Evolutionary conservation across 2,888 invertebrate species (phyloP).

Genomic region (Phragmatobia fuliginosa): DNA sequence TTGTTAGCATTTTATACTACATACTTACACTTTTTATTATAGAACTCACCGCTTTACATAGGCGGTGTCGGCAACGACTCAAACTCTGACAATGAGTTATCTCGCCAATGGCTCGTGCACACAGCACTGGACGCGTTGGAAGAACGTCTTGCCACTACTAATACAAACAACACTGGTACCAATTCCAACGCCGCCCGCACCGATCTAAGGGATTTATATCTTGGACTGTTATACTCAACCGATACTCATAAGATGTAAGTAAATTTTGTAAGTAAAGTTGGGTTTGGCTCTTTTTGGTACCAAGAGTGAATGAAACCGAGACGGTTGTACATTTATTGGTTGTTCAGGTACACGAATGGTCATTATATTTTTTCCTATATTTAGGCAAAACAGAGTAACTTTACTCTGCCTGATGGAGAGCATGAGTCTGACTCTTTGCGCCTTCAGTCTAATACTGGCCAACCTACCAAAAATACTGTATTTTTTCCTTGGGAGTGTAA

Average conservation of each 20-base stretch:
- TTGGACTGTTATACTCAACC: slow-evolving; percentile 96
- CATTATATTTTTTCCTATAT: too few species aligned
- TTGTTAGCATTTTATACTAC: background rate
- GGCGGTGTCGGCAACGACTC: slow-evolving; percentile 83
- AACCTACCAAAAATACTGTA: too few species aligned
- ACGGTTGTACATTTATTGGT: too few species aligned
- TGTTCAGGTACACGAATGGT: too few species aligned
- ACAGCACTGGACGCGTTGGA: slow-evolving; percentile 96
- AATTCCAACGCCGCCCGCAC: slow-evolving; percentile 87
- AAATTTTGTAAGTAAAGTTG: too few species aligned
- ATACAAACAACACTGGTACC: slow-evolving; percentile 76
- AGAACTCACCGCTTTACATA: slow-evolving; percentile 97
- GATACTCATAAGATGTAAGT: slow-evolving; percentile 98
- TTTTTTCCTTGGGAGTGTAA: too few species aligned
- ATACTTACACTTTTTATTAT: background rate
- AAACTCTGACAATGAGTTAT: slow-evolving; percentile 93
- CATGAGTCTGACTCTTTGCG: too few species aligned
- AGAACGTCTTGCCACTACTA: slow-evolving; percentile 89
- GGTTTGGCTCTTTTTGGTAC: too few species aligned
- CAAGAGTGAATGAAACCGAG: too few species aligned
- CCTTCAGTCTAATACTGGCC: too few species aligned
- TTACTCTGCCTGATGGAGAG: too few species aligned
- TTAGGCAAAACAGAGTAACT: too few species aligned
- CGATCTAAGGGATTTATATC: slow-evolving; percentile 95
- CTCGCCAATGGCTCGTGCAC: slow-evolving; percentile 97